Evolutionary conservation across 2,888 invertebrate species (phyloP).

Genomic region (Xylophagus ater): DNA sequence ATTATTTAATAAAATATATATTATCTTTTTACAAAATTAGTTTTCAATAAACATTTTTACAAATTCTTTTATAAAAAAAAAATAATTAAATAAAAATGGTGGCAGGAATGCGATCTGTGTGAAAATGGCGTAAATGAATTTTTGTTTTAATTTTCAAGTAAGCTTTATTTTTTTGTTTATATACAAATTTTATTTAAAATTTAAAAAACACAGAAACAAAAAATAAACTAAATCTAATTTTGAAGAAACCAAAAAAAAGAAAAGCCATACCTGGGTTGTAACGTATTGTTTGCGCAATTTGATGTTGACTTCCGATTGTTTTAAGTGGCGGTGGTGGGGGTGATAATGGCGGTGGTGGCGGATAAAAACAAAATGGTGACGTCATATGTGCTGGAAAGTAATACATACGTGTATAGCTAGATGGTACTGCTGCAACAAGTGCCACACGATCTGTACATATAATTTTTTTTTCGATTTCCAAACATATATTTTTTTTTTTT

Average conservation of each 20-base stretch:
- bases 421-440: slow-evolving; percentile 48
- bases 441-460: slow-evolving; percentile 51
- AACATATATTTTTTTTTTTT: slow-evolving; percentile 9
- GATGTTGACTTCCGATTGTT: slow-evolving; percentile 33
- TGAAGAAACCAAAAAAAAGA: background rate
- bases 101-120: too few species aligned
- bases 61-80: too few species aligned
- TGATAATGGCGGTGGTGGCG: slow-evolving; percentile 36
- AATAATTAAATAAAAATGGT: too few species aligned
- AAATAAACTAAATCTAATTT: background rate
- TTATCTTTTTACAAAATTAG: too few species aligned
- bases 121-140: too few species aligned
- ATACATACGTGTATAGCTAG: slow-evolving; percentile 51
- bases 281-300: slow-evolving; percentile 38
- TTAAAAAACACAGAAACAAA: background rate
- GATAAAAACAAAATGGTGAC: slow-evolving; percentile 42
- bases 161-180: background rate
- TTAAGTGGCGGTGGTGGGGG: slow-evolving; percentile 34
- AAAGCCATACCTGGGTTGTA: slow-evolving; percentile 19
- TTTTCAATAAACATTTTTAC: too few species aligned
- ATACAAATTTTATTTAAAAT: background rate
- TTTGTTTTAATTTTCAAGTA: too few species aligned
- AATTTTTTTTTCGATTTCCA: too few species aligned
- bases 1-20: too few species aligned
- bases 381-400: slow-evolving; percentile 46